A percentile compares a stretch with the other conserved stretches of the same genome.
Conservation (phyloP, 1,140 invertebrate species). For the Lethrus apterus region DNA sequence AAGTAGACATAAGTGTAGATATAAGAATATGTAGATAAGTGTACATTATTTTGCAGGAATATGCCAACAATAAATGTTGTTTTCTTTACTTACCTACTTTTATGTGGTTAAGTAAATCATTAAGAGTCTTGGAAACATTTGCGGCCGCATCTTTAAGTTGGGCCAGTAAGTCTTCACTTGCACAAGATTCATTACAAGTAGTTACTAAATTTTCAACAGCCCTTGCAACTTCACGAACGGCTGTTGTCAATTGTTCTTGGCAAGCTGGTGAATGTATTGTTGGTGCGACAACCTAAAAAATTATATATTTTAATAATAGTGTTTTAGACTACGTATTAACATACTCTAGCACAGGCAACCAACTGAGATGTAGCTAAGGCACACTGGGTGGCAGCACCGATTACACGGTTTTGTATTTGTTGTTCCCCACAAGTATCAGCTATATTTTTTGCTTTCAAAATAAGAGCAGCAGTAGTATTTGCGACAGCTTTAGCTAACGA, state of each 20-base stretch:
- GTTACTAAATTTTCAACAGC: conserved; percentile 87
- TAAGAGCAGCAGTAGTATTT: conserved; percentile 90
- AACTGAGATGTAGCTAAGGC: conserved; percentile 95
- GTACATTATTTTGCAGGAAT: too few relatives aligned
- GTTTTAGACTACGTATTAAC: too few relatives aligned
- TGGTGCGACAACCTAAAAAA: conserved; percentile 69
- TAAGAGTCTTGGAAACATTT: conserved; percentile 83
- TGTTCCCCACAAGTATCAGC: conserved; percentile 78
- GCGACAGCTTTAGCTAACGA: conserved; percentile 92
- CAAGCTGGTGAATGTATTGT: conserved; percentile 85
- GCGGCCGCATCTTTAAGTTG: conserved; percentile 79
- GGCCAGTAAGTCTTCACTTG: conserved; percentile 59
- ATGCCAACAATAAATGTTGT: too few relatives aligned
- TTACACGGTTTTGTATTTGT: conserved; percentile 77
- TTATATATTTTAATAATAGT: too few relatives aligned
- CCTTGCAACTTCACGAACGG: conserved; percentile 85
- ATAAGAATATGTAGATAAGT: too few relatives aligned
- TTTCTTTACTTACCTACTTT: conserved; percentile 51
- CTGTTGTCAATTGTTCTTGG: conserved; percentile 87
- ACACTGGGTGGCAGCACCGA: conserved; percentile 91
- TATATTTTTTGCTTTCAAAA: conserved; percentile 90
- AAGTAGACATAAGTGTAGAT: too few relatives aligned
- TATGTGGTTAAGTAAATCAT: conserved; percentile 86
- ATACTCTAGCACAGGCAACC: conserved; percentile 95
- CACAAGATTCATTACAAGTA: conserved; percentile 64